Evolutionary conservation across 2,888 invertebrate species (phyloP).

Genomic region (Ectemnius cavifrons): DNA sequence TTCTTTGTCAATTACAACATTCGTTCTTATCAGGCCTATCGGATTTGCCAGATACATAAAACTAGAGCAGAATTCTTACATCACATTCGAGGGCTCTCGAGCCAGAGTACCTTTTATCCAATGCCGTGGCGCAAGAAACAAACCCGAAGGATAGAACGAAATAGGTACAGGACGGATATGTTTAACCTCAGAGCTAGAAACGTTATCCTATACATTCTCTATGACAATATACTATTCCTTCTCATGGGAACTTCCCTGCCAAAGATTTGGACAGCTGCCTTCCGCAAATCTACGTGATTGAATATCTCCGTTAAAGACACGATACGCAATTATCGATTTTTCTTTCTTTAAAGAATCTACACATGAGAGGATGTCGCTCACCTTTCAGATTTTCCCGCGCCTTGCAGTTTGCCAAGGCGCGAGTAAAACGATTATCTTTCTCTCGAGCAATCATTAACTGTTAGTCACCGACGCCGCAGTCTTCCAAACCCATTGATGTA

Average conservation of each 20-base stretch:
- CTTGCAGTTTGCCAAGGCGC: not conserved
- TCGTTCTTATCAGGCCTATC: too few species aligned
- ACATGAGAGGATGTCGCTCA: not conserved
- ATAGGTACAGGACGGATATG: constrained; percentile 65
- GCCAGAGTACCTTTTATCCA: not conserved
- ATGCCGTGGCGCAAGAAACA: constrained; percentile 18
- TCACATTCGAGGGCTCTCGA: too few species aligned
- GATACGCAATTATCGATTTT: not conserved
- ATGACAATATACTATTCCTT: constrained; percentile 39
- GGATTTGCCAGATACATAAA: too few species aligned
- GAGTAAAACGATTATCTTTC: too few species aligned
- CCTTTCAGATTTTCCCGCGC: not conserved
- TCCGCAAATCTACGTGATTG: constrained; percentile 2
- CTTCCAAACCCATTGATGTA: not conserved
- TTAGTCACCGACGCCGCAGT: not conserved
- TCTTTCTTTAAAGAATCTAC: constrained; percentile 13
- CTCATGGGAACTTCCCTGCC: constrained; percentile 19
- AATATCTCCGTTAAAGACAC: constrained; percentile 5
- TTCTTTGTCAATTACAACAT: too few species aligned
- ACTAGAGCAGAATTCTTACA: too few species aligned
- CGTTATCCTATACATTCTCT: constrained; percentile 46
- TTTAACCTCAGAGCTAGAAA: constrained; percentile 64
- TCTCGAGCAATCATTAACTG: not conserved
- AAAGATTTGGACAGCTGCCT: constrained; percentile 9
- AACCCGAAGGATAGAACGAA: constrained; percentile 50